A percentile compares a stretch with the other conserved stretches of the same genome.
These are phyloP conservation scores for Cacatua alba DNA, from an alignment of 2,113 vertebrate genomes.

Conservation along the genomic window DNA sequence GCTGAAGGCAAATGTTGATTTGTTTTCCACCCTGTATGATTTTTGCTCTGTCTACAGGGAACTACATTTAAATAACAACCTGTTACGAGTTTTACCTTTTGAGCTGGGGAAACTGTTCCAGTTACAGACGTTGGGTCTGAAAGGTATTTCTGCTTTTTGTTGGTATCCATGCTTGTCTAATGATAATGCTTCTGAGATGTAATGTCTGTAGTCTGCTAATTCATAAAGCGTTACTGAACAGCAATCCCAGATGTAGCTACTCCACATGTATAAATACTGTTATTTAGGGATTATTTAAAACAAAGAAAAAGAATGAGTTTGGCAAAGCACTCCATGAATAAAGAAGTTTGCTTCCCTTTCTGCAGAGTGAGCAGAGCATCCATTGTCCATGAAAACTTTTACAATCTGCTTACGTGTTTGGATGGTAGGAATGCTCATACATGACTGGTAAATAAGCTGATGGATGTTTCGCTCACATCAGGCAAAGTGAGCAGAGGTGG, in stretches of 20 bases:
- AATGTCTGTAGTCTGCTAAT: background rate
- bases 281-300: background rate
- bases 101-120: conserved; percentile 99
- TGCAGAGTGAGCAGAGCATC: background rate
- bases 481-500: background rate
- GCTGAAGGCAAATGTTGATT: conserved; percentile 19
- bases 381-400: background rate
- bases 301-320: background rate
- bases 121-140: conserved; percentile 98
- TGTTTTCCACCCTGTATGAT: conserved; percentile 56
- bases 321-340: background rate
- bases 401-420: background rate
- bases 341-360: background rate
- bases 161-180: background rate
- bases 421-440: background rate
- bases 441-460: background rate
- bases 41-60: conserved; percentile 86
- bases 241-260: background rate
- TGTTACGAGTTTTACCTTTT: conserved; percentile 99
- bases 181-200: background rate
- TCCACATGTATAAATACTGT: background rate
- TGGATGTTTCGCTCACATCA: fast-evolving
- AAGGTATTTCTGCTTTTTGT: conserved; percentile 84
- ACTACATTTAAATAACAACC: conserved; percentile 99
- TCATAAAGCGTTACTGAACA: background rate